Evolutionary conservation across 1,140 invertebrate species (phyloP).

Genomic region (Ceratitis capitata): DNA sequence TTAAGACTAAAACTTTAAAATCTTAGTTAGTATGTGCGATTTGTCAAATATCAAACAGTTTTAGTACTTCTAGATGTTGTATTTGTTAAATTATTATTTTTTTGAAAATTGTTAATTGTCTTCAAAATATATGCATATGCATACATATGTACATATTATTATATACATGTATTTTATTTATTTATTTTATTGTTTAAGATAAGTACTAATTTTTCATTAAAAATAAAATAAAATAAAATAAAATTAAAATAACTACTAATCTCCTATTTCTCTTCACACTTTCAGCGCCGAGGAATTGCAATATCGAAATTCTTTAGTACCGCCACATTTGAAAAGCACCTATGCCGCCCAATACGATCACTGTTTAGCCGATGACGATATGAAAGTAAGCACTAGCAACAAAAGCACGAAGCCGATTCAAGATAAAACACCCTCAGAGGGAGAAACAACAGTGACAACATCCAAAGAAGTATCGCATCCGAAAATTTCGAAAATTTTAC

Average conservation of each 20-base stretch:
- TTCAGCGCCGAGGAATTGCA: constrained; percentile 72
- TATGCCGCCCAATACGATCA: constrained; percentile 85
- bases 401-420: neutral
- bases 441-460: constrained; percentile 31
- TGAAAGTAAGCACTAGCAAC: constrained; percentile 72
- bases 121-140: too few relatives aligned
- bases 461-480: constrained; percentile 29
- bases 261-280: neutral
- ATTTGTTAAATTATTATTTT: too few relatives aligned
- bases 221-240: neutral
- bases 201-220: too few relatives aligned
- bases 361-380: constrained; percentile 75
- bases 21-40: too few relatives aligned
- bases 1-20: neutral
- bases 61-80: too few relatives aligned
- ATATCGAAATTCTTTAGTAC: constrained; percentile 85
- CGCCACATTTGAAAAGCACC: constrained; percentile 87
- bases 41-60: too few relatives aligned
- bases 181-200: too few relatives aligned
- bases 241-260: neutral
- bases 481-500: neutral
- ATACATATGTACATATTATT: too few relatives aligned
- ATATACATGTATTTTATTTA: too few relatives aligned
- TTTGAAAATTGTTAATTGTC: too few relatives aligned
- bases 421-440: neutral